Evolutionary conservation across 1,140 invertebrate genomes (phyloP), one percentile per base, ranked within the genome.

Genomic region (Eciton burchellii): DNA sequence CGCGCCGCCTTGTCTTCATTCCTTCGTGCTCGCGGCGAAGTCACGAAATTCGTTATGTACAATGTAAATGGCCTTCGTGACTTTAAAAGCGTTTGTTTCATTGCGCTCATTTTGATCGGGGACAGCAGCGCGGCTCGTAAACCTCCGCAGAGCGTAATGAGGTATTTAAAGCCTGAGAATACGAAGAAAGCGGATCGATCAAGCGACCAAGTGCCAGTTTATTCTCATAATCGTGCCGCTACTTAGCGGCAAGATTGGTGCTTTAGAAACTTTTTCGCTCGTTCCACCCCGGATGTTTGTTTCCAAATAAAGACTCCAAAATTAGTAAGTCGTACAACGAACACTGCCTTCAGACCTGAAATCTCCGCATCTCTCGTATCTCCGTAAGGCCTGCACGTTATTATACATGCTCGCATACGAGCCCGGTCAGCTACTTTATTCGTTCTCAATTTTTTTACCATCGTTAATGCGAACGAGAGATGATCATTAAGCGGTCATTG

Each of bases 31-130:
- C 24, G 54, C 21, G 26, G 43, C 41, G n/a, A 43, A 84, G 84
- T 85, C 84, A 85, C 84, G 84, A 85, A 83, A 77, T 84, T 84
- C 57, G 54, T 83, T 83, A 79, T 79, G 82, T 84, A 84, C 84
- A 84, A 84, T 85, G 72, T 72, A 83, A 70, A 72, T 63, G 70
- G 49, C 43, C 52, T 82, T 86, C 82, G 85, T 87, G 85, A 86
- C 85, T 84, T 41, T 29, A 70, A 54, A 81, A 60, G 68, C 84
- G 83, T 84, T 81, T 86, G 74, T 81, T 82, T 84, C 68, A 82
- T 82, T 81, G 76, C 60, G 83, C 60, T 84, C 74, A 54, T 84
- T 83, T 83, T 83, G 68, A 84, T 86, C 83, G 83, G 52, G 68
- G 52, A 81, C 76, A 81, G 70, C 76, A 81, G 70, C 47, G 66